These are phyloP conservation scores for Colletes latitarsis DNA, from an alignment of 1,140 invertebrate species.

Conservation along the genomic window DNA sequence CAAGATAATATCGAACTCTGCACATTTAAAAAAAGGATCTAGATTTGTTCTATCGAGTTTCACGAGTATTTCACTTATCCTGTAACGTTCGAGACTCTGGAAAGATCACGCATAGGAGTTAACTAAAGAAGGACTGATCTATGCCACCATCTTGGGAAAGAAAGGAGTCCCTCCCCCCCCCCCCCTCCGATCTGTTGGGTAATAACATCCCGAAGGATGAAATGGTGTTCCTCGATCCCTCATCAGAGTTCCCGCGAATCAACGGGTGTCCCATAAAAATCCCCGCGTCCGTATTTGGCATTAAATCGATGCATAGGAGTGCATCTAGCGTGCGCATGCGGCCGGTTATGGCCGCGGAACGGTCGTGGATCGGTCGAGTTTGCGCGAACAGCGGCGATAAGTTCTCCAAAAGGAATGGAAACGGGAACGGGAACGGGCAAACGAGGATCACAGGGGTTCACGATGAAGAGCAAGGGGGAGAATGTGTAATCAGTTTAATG, in stretches of 20 bases:
- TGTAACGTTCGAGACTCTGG: too few species aligned
- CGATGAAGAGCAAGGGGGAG: slow-evolving; percentile 2
- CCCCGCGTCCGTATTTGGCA: slow-evolving; percentile 5
- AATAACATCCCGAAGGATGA: slow-evolving; percentile 41
- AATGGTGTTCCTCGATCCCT: slow-evolving; percentile 44
- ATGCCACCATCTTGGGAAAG: background rate
- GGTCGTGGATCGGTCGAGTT: slow-evolving; percentile 25
- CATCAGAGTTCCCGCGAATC: slow-evolving; percentile 23
- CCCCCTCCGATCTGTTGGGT: background rate
- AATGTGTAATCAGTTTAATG: slow-evolving; percentile 68
- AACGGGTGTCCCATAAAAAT: slow-evolving; percentile 48
- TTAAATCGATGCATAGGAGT: slow-evolving; percentile 24
- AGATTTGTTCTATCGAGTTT: too few species aligned
- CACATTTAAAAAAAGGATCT: too few species aligned
- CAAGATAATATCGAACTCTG: too few species aligned
- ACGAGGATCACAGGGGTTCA: background rate
- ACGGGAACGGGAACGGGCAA: background rate
- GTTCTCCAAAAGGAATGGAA: background rate
- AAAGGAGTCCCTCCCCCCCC: background rate
- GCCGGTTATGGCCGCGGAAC: background rate
- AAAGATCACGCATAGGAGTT: too few species aligned
- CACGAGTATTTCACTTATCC: too few species aligned
- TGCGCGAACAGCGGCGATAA: slow-evolving; percentile 17
- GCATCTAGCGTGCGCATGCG: slow-evolving; percentile 9
- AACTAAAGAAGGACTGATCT: background rate